A percentile compares a stretch with the other conserved stretches of the same genome.
phyloP scores from a whole-genome alignment of 1,140 invertebrate genomes.

The Drosophila gunungcola region DNA sequence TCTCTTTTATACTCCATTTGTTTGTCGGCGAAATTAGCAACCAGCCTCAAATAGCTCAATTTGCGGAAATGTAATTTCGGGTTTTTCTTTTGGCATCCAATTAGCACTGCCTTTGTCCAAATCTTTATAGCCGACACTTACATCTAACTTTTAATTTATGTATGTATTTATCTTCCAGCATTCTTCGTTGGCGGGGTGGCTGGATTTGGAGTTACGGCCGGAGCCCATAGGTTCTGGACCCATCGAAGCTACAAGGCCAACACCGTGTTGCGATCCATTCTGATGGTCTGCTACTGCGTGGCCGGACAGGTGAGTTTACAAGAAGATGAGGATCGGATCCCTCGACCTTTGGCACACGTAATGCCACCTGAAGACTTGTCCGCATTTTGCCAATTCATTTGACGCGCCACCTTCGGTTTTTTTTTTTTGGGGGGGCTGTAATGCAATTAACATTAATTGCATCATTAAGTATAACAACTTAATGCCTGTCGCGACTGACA shows the following conservation, averaged over 20 bases:
- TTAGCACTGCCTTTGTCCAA: slow-evolving; percentile 55
- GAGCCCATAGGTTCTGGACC: slow-evolving; percentile 93
- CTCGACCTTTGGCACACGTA: slow-evolving; percentile 7
- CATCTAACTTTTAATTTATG: slow-evolving; percentile 6
- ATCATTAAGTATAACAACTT: slow-evolving; percentile 78
- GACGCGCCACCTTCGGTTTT: slow-evolving; percentile 26
- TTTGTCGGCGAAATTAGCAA: slow-evolving; percentile 66
- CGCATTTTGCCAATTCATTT: slow-evolving; percentile 46
- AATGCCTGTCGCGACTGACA: slow-evolving; percentile 61
- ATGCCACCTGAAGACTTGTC: slow-evolving; percentile 34
- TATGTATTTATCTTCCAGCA: slow-evolving; percentile 78
- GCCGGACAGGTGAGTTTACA: slow-evolving; percentile 87
- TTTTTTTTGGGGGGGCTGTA: slow-evolving; percentile 36
- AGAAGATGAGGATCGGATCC: not conserved
- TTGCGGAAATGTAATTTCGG: slow-evolving; percentile 73
- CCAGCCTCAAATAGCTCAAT: slow-evolving; percentile 66
- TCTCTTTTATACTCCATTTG: slow-evolving; percentile 33
- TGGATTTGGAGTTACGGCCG: slow-evolving; percentile 91
- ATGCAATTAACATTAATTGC: slow-evolving; percentile 80
- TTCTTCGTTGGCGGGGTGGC: slow-evolving; percentile 85
- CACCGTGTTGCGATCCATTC: slow-evolving; percentile 88
- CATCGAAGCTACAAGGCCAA: slow-evolving; percentile 94
- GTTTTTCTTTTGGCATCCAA: slow-evolving; percentile 56
- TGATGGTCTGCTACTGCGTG: slow-evolving; percentile 89
- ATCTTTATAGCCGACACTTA: slow-evolving; percentile 30